A percentile compares a stretch with the other conserved stretches of the same genome.
phyloP scores from a whole-genome alignment of 2,113 vertebrate species.

The Labeo rohita region DNA sequence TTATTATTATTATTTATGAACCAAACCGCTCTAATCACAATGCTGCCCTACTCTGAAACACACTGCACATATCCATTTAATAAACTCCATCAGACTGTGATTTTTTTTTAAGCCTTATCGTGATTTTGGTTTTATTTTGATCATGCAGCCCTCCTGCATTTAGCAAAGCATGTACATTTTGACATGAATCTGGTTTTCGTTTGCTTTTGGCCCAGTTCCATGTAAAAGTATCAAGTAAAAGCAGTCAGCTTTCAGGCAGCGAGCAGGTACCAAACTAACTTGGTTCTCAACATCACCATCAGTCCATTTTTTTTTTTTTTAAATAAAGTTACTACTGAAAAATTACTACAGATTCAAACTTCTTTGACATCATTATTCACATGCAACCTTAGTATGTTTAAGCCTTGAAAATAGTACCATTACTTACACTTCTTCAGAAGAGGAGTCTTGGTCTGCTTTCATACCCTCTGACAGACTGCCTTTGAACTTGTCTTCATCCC shows the following conservation, averaged over 20 bases:
- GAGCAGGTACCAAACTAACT: not conserved
- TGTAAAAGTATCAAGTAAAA: not conserved
- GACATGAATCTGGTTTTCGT: no score
- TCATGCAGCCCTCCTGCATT: no score
- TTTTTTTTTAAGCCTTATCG: no score
- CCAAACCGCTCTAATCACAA: no score
- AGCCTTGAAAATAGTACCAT: not conserved
- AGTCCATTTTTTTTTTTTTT: not conserved
- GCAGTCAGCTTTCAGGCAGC: not conserved
- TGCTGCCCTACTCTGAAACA: no score
- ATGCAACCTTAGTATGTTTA: not conserved
- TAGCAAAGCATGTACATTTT: no score
- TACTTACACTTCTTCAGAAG: constrained; percentile 92
- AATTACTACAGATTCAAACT: not conserved
- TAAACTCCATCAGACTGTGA: no score
- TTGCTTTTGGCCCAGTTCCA: no score
- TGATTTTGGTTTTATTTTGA: no score
- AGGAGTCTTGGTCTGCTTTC: constrained; percentile 94
- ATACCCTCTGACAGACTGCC: constrained; percentile 98
- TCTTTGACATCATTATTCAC: not conserved
- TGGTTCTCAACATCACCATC: no score
- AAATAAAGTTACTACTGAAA: not conserved
- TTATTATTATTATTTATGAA: no score
- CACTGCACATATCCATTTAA: no score
- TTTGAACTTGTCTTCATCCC: constrained; percentile 96